Evolutionary conservation across 1,140 invertebrate species (phyloP), one percentile per base, ranked within the genome.

Genomic region (Musca vetustissima): DNA sequence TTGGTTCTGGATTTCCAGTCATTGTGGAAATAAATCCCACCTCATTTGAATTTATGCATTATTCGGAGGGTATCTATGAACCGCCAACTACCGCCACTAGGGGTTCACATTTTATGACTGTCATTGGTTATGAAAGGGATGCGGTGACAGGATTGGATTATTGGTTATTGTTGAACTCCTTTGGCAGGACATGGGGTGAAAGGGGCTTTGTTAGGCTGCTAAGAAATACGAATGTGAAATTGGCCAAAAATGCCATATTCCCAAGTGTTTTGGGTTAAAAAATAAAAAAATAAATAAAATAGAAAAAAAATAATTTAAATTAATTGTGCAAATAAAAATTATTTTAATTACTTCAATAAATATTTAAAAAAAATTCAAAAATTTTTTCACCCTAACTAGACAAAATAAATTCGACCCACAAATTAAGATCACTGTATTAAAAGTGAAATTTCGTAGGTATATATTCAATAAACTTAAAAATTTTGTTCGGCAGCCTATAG

Each of bases 181-280:
- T 93, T 91, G 89, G 90, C 25, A 76, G 79, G 53, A 83, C 75
- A 0, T 98, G 95, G 95, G 95, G 96, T 25, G 85, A 90, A 17
- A 71, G 89, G 0, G 96, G 96, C n/a, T 97, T 93, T 84, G 92
- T 97, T 68, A 89, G 90, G 82, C 97, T 98, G 87, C 87, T 91
- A 6, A 87, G 94, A 70, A 95, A 96, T 86, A 88, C 74, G 93
- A 93, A 83, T 91, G 72, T 73, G 9, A 71, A 76, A 19, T 86
- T 92, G 72, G 88, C 90, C 14, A 87, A 85, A 25, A 71, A 75
- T 19, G 88, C 90, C 17, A 79, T 81, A 36, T 88, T 87, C 70
- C 87, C 87, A 32, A n/a, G n/a, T n/a, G n/a, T n/a, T n/a, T n/a
- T n/a, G n/a, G n/a, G n/a, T n/a, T n/a, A n/a, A n/a, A n/a, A n/a